Base-by-base conservation (phyloP, 2,797 vertebrate species). In the Champsocephalus esox region DNA sequence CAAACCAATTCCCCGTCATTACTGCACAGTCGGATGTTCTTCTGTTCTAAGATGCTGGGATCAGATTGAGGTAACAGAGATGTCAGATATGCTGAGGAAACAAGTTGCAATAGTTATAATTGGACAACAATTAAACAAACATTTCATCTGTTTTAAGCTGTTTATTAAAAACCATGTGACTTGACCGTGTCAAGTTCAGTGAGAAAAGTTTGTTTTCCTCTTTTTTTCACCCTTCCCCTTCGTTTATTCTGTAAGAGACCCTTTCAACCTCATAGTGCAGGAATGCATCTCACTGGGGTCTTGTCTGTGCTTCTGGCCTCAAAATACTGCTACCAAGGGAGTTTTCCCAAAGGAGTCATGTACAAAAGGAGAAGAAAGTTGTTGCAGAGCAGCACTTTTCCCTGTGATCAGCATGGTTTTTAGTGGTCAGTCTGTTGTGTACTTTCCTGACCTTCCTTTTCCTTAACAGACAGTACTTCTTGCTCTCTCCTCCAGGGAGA, bases 1-100 rank as follows among this genome's bases (percentile, higher is more conserved):
- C 64, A 58, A 79, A 90, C 87, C 87, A 89, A 82, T 88, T 75
- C 50, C 74, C 70, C 68, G 49, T 69, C 65, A 87, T 92, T 87
- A 87, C 76, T 69, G 81, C 76, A 71, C 68, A 86, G 76, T 79
- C 48, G 75, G 73, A 88, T 88, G 85, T 78, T 85, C 73, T 75
- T 85, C 73, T 78, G 69, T 80, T 88, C 70, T 70, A 46, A 79
- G 63, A 84, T 44, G 70, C 60, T 59, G 71, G 75, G 82, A 87
- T 70, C 73, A 88, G 85, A 86, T 57, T 5, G 51, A 83, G 82
- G 85, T 76, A 81, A 80, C 51, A 14, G 56, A 70, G 45, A 64
- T 89, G 90, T 89, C 77, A 84, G 55, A 34, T 43, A 74, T 75
- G 79, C 77, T 91, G 87, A 90, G 82, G 82, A 85, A 90, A 91